Base-by-base conservation (phyloP, 2,888 invertebrate species). In the Pseudoips prasinana region DNA sequence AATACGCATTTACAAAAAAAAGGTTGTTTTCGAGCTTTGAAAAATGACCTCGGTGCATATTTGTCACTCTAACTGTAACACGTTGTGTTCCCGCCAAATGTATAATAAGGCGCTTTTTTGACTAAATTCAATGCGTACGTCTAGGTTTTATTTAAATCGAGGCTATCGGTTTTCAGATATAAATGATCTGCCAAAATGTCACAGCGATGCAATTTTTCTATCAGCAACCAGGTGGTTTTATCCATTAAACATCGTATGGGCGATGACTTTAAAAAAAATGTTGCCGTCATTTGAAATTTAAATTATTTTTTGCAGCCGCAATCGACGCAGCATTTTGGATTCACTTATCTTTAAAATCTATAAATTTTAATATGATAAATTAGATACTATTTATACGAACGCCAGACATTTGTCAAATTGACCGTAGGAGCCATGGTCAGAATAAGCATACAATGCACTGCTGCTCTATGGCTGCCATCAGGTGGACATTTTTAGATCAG, bases 121-220 rank as follows among this genome's bases (percentile, higher is more conserved):
- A 22, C 44, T 14, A 44, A 57, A 59, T 57, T 49, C 36, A 36
- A 61, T 58, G 55, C 55, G 33, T 47, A 35, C 60, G 57, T 71
- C 71, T 75, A 76, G 68, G 64, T 59, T 80, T 82, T 85, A 86
- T 86, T 84, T 64, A 84, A 75, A 78, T 72, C 34, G 58, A 45
- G 62, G 55, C 61, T 54, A 60, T 59, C 48, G 34, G 51, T 45
- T 57, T 56, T 60, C 50, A 39, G 62, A 74, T 68, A 87, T 60
- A 82, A 85, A 87, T 84, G 69, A 66, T 68, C 71, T 85, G 87
- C 63, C 87, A 86, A 83, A 62, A 68, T 76, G 74, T 81, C 79
- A 74, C 54, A 38, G 35, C 58, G 63, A 71, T 82, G 81, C 83
- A 83, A 87, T 87, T 77, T 84, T 70, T 87, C 83, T 69, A 53